Evolutionary conservation across 2,888 invertebrate genomes (phyloP), one percentile per base, ranked within the genome.

Genomic region (Empis stercorea): DNA sequence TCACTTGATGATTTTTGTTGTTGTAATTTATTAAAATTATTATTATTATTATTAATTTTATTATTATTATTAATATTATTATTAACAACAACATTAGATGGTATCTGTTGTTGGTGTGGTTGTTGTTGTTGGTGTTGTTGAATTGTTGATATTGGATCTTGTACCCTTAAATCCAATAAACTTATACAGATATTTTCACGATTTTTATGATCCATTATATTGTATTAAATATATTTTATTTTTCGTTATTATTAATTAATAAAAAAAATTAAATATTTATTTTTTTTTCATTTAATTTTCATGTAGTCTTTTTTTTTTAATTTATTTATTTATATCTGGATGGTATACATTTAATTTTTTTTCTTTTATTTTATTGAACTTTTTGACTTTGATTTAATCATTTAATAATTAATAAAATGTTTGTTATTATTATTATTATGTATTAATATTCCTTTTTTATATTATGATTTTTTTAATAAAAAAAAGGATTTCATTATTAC

Each of bases 141-240:
- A 57, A 60, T 47, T 27, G 23, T 27, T 27, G 23, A 27, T 27
- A 27, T 27, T 36, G n/a, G 37, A 15, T 15, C 17, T 20, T 39
- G 39, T 27, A 11, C 14, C 14, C 27, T 20, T 23, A 67, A 57
- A 54, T 67, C 67, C 53, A 65, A 56, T 49, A 67, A 57, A 55
- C 67, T 67, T 52, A 67, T 56, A 4, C 65, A 65, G 52, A 67
- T 56, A 60, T 64, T 66, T 57, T 67, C 66, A 48, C 67, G 65
- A 59, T 64, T 67, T 47, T 61, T 59, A 55, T n/a, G n/a, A n/a
- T 61, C 61, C 65, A 64, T 66, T 53, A 13, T 44, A 32, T 20
- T 27, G 44, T 41, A 30, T 46, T 40, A 40, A 39, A 30, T 45
- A 11, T 45, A n/a, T 27, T 23, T n/a, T 39, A 45, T 15, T 17